Percentiles rank a stretch among this genome's conserved stretches.
These are phyloP conservation scores for Petrocephalus schoutedeni DNA, from an alignment of 2,797 vertebrate genomes.

Conservation along the genomic window DNA sequence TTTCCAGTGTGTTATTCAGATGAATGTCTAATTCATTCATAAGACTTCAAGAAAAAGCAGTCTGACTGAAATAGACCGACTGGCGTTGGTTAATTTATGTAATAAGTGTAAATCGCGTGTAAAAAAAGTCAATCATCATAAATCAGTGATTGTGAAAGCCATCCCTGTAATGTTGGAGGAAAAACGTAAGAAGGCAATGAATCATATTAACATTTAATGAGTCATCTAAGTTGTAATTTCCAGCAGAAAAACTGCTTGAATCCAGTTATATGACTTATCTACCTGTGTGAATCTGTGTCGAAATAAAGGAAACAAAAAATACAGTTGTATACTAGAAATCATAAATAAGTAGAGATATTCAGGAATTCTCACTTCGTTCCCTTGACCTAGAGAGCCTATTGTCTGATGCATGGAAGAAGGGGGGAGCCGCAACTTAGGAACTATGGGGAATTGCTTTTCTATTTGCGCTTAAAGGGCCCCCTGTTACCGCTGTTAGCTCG, in stretches of 20 bases:
- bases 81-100: not conserved
- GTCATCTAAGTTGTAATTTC: not conserved
- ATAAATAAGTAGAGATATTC: not conserved
- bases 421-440: slow-evolving; percentile 11
- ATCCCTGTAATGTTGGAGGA: not conserved
- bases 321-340: not conserved
- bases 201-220: not conserved
- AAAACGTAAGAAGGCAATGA: not conserved
- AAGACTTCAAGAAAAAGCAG: not conserved
- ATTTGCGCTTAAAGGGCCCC: slow-evolving; percentile 20
- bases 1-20: not conserved
- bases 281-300: not conserved
- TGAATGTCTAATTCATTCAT: not conserved
- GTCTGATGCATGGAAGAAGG: not conserved
- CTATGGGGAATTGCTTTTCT: slow-evolving; percentile 18
- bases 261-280: not conserved
- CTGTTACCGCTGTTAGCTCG: not conserved
- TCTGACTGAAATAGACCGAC: not conserved
- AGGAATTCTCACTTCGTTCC: not conserved
- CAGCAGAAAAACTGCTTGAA: not conserved
- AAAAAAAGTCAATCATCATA: not conserved
- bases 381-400: not conserved
- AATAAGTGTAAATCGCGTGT: not conserved
- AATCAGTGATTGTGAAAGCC: not conserved
- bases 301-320: not conserved